Percentiles rank a stretch among this genome's conserved stretches.
Conservation (phyloP, 2,113 vertebrate species). For the Mus musculus region GRCm39 chr8:49688501-49689000, state of each 20-base stretch:
- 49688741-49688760: slow-evolving; percentile 55
- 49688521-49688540: slow-evolving; percentile 31
- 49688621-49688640: background rate
- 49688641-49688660: slow-evolving; percentile 58
- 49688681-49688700: slow-evolving; percentile 1
- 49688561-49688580: background rate
- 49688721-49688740: slow-evolving; percentile 32
- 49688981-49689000: slow-evolving; percentile 38
- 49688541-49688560: background rate
- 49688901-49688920: slow-evolving; percentile 64
- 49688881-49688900: slow-evolving; percentile 19
- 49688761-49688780: slow-evolving; percentile 43
- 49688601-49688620: background rate
- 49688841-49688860: slow-evolving; percentile 52
- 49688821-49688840: slow-evolving; percentile 62
- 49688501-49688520: background rate
- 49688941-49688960: slow-evolving; percentile 66
- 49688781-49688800: slow-evolving; percentile 2
- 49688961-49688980: slow-evolving; percentile 54
- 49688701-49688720: slow-evolving; percentile 17
- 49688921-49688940: slow-evolving; percentile 62
- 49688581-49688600: background rate
- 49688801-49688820: slow-evolving; percentile 57
- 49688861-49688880: slow-evolving; percentile 56
- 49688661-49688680: slow-evolving; percentile 3